These are phyloP conservation scores for Kradibia gibbosae DNA, from an alignment of 1,140 invertebrate genomes.

Conservation along the genomic window DNA sequence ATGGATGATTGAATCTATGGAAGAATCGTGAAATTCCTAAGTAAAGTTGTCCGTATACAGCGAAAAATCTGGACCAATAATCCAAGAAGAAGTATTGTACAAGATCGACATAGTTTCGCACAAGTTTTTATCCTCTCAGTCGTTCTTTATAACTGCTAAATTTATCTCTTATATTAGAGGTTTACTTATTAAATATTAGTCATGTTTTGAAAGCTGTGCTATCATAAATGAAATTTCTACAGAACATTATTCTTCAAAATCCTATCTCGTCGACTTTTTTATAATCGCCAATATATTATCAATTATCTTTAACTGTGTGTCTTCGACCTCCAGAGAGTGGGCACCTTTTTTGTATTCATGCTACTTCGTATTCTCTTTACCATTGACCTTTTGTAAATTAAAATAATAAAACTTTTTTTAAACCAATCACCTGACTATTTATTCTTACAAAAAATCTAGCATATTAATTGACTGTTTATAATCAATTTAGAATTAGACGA, in stretches of 20 bases:
- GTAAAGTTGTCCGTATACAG: neutral
- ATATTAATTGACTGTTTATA: conserved; percentile 26
- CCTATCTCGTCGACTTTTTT: conserved; percentile 53
- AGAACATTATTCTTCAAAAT: conserved; percentile 67
- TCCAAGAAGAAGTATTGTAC: conserved; percentile 54
- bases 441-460: conserved; percentile 20
- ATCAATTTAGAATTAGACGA: neutral
- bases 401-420: conserved; percentile 42
- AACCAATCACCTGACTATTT: conserved; percentile 11
- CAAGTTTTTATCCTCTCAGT: conserved; percentile 31
- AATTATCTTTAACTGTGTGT: conserved; percentile 60
- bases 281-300: conserved; percentile 70
- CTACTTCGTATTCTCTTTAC: conserved; percentile 34
- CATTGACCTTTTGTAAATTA: conserved; percentile 38
- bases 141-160: conserved; percentile 6
- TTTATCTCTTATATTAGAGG: neutral
- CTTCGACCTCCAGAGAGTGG: neutral
- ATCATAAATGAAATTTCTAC: conserved; percentile 59
- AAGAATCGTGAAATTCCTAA: conserved; percentile 21
- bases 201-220: conserved; percentile 62
- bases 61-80: too few species aligned
- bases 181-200: conserved; percentile 65
- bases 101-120: conserved; percentile 52
- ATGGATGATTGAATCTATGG: conserved; percentile 20
- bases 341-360: conserved; percentile 55